Evolutionary conservation across 1,140 invertebrate species (phyloP).

Genomic region (Scaptomyza hsui): DNA sequence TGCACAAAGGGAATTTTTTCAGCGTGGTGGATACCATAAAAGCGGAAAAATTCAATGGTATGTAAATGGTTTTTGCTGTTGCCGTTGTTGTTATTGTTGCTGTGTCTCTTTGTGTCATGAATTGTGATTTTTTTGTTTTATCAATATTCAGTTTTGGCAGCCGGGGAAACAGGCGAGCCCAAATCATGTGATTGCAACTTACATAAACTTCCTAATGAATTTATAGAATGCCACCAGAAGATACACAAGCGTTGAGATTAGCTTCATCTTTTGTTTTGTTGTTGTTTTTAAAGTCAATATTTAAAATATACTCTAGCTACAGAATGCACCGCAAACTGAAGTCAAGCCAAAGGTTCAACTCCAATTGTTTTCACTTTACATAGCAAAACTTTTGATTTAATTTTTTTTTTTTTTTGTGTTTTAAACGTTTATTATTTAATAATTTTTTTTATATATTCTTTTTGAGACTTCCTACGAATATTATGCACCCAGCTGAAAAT

Average conservation of each 20-base stretch:
- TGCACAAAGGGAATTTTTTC: slow-evolving; percentile 8
- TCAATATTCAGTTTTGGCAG: slow-evolving; percentile 26
- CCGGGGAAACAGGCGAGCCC: slow-evolving; percentile 27
- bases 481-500: slow-evolving; percentile 53
- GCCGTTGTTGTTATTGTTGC: slow-evolving; percentile 7
- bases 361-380: slow-evolving; percentile 30
- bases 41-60: slow-evolving; percentile 19
- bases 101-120: neutral
- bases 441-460: neutral
- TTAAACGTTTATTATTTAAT: neutral
- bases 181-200: slow-evolving; percentile 40
- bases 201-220: slow-evolving; percentile 73
- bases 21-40: slow-evolving; percentile 15
- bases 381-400: slow-evolving; percentile 1
- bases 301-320: neutral
- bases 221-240: slow-evolving; percentile 69
- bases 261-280: slow-evolving; percentile 54
- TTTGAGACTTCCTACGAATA: slow-evolving; percentile 13
- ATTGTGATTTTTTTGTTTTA: slow-evolving; percentile 31
- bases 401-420: slow-evolving; percentile 1
- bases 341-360: neutral
- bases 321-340: neutral
- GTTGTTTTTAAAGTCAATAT: slow-evolving; percentile 16
- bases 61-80: slow-evolving; percentile 8
- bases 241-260: slow-evolving; percentile 70